Conservation (phyloP, 2,888 invertebrate species). For the Xestia ashworthii region DNA sequence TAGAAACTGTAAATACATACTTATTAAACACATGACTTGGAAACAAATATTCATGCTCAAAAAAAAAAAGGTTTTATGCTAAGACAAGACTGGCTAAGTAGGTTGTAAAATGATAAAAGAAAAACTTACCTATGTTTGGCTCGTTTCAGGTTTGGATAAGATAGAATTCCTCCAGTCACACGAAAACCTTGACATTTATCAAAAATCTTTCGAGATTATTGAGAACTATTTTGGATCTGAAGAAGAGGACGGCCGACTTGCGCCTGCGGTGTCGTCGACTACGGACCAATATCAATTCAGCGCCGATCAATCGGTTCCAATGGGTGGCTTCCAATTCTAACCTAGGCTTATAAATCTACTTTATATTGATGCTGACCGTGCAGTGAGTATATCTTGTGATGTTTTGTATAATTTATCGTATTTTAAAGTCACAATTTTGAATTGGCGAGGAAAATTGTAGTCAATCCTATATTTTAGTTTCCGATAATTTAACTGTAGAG, state of each 20-base stretch:
- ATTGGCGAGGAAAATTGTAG: conserved; percentile 29
- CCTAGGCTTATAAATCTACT: conserved; percentile 63
- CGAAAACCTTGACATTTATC: conserved; percentile 98
- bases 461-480: conserved; percentile 34
- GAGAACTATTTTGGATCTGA: conserved; percentile 98
- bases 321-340: conserved; percentile 96
- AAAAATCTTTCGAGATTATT: conserved; percentile 99
- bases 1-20: no score
- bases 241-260: conserved; percentile 95
- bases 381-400: conserved; percentile 72
- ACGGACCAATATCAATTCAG: conserved; percentile 94
- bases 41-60: no score
- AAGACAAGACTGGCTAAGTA: background rate
- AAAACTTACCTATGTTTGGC: conserved; percentile 11
- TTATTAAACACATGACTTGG: no score
- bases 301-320: conserved; percentile 93
- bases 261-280: conserved; percentile 94
- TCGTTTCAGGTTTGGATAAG: conserved; percentile 96
- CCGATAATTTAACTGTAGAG: conserved; percentile 21
- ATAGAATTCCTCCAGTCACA: conserved; percentile 99
- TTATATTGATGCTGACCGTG: conserved; percentile 70
- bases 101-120: background rate
- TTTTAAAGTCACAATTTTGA: conserved; percentile 41
- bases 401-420: conserved; percentile 56
- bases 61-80: no score